Evolutionary conservation across 2,797 vertebrate species (phyloP), one percentile per base, ranked within the genome.

Genomic region (Diplodus puntazzo): DNA sequence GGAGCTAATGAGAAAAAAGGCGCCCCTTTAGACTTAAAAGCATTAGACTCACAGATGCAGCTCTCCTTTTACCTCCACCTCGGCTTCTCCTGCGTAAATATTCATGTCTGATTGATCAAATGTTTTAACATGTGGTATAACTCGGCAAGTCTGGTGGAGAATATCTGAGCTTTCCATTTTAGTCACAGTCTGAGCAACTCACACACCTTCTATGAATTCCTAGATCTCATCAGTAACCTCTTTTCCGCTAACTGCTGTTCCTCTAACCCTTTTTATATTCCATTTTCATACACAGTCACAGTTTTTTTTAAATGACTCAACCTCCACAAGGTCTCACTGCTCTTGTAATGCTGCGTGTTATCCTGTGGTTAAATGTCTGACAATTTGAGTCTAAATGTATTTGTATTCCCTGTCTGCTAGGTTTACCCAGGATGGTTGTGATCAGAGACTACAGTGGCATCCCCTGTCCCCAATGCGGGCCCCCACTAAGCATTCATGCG

Each of bases 361-460:
- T 61, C 12, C 42, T 59, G 11, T 16, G 21, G 55, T 39, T 54
- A 52, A 60, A 76, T 65, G 55, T 60, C 57, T 42, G 20, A 61
- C 63, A 66, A 58, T 42, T 27, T 70, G 30, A 70, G 34, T 54
- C 7, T 67, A 17, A 70, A 73, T 75, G 14, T 80, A 18, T 83
- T 84, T 81, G 21, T 84, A 10, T 69, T 76, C 49, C 66, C 62
- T 76, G 57, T 84, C 62, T 82, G 27, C 45, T 71, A 98, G 97
- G 96, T 87, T 95, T 98, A 88, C 97, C 97, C 62, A 96, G 95
- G 95, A 97, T 99, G 97, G 95, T 97, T 81, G 97, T 96, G 43
- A 97, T 97, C 92, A 94, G 92, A 89, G 96, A 95, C 89, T 98
- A 98, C 79, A 84, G 1, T 9, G 97, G 97, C 45, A 68, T 88